A percentile compares a stretch with the other conserved stretches of the same genome.
Evolutionary conservation across 1,140 invertebrate species (phyloP).

Genomic region (Pachyrhynchus sulphureomaculatus): DNA sequence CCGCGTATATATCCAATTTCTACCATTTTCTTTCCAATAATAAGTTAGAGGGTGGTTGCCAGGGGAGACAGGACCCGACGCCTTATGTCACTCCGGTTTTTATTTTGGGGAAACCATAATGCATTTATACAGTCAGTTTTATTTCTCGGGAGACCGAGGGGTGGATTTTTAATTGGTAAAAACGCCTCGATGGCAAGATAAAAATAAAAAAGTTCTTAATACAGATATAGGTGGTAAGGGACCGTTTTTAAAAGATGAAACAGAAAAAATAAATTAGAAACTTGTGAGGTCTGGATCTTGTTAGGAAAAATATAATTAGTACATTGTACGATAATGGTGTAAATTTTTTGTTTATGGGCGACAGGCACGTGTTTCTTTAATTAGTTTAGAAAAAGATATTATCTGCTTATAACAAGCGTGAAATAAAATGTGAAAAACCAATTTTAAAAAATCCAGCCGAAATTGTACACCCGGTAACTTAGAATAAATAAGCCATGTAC

Average conservation of each 20-base stretch:
- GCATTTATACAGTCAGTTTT: conserved; percentile 31
- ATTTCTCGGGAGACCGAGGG: conserved; percentile 27
- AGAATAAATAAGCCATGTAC: too few relatives aligned
- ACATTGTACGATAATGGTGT: neutral
- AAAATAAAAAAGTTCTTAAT: conserved; percentile 31
- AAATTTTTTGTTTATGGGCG: neutral
- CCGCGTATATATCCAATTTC: conserved; percentile 28
- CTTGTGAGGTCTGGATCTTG: neutral
- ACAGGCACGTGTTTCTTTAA: conserved; percentile 1
- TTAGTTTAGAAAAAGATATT: neutral
- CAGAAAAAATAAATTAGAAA: conserved; percentile 17
- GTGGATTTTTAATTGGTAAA: conserved; percentile 20
- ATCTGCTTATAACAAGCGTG: neutral
- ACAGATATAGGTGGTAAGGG: conserved; percentile 12
- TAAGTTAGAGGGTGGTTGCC: conserved; percentile 19
- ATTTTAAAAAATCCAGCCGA: too few relatives aligned
- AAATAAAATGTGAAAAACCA: too few relatives aligned
- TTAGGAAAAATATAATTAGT: conserved; percentile 19
- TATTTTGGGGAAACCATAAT: conserved; percentile 29
- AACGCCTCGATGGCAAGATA: conserved; percentile 22
- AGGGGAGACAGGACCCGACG: conserved; percentile 7
- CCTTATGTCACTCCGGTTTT: conserved; percentile 26
- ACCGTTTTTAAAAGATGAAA: conserved; percentile 17
- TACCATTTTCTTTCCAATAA: conserved; percentile 19
- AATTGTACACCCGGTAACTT: too few relatives aligned